These are phyloP conservation scores for Melinopterus prodromus DNA, from an alignment of 2,888 invertebrate species.

Conservation along the genomic window DNA sequence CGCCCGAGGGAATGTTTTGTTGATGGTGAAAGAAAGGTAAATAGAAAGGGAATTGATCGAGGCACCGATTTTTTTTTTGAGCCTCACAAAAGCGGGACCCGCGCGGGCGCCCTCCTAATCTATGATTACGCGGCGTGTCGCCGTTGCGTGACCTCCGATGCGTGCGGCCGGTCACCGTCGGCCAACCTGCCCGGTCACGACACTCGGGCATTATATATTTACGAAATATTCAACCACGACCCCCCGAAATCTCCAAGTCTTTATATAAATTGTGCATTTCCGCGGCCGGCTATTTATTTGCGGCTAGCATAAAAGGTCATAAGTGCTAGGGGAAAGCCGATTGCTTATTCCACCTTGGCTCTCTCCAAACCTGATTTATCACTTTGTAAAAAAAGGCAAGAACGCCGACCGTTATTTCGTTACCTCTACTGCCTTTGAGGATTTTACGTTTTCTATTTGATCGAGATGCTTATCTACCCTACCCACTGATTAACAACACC, in stretches of 20 bases:
- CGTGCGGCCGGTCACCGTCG: constrained; percentile 28
- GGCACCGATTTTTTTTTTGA: constrained; percentile 17
- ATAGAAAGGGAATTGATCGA: constrained; percentile 24
- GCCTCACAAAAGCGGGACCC: constrained; percentile 13
- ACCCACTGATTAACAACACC: background rate
- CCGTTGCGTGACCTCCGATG: constrained; percentile 51
- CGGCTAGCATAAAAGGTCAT: constrained; percentile 18
- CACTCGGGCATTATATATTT: constrained; percentile 52
- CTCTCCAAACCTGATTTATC: background rate
- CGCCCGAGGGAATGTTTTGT: constrained; percentile 9
- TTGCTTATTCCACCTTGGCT: background rate
- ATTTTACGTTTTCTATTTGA: background rate
- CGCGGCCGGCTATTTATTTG: constrained; percentile 26
- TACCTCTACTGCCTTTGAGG: background rate
- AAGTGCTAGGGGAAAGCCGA: constrained; percentile 5
- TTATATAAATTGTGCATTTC: constrained; percentile 47
- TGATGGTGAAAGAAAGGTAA: constrained; percentile 11
- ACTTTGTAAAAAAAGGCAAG: background rate
- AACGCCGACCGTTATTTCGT: background rate
- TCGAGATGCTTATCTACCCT: background rate
- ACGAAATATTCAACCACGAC: constrained; percentile 48
- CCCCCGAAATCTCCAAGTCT: constrained; percentile 41
- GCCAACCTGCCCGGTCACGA: constrained; percentile 47
- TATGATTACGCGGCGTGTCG: constrained; percentile 53
- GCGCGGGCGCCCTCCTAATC: constrained; percentile 48